Evolutionary conservation across 2,113 vertebrate genomes (phyloP).

Genomic region (Hippocampus abdominalis): DNA sequence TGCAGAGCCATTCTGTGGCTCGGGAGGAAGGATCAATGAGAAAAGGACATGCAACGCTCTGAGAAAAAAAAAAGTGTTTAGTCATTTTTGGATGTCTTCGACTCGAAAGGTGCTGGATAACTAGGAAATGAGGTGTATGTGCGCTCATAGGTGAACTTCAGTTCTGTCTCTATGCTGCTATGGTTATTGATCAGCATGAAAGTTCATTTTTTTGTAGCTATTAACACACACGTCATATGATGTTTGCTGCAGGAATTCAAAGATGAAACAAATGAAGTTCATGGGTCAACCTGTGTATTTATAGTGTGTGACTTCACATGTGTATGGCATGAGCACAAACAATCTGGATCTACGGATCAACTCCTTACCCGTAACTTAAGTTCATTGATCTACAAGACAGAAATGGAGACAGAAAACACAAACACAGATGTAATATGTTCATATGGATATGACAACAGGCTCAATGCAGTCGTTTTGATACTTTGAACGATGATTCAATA

Average conservation of each 20-base stretch:
- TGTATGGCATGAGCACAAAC: neutral
- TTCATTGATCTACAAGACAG: conserved; percentile 61
- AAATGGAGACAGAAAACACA: conserved; percentile 44
- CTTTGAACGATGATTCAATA: neutral
- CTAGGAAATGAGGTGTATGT: neutral
- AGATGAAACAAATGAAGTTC: neutral
- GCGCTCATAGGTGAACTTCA: neutral
- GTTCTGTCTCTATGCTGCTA: conserved; percentile 6
- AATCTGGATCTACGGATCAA: conserved; percentile 1
- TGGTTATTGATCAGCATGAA: conserved; percentile 21
- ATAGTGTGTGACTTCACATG: neutral
- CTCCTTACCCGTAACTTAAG: conserved; percentile 59
- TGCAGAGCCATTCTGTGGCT: conserved; percentile 90
- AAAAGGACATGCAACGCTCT: conserved; percentile 92
- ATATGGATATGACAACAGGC: conserved; percentile 24
- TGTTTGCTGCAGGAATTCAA: neutral
- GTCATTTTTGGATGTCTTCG: conserved; percentile 5
- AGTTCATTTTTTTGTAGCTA: neutral
- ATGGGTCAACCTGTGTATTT: neutral
- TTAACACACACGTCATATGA: neutral
- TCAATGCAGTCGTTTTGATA: conserved; percentile 1
- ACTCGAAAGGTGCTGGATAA: neutral
- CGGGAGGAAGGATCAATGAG: conserved; percentile 92
- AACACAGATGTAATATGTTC: conserved; percentile 24
- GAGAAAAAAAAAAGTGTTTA: conserved; percentile 1